Evolutionary conservation across 2,113 vertebrate species (phyloP), one percentile per base, ranked within the genome.

Genomic region (Patagioenas fasciata): DNA sequence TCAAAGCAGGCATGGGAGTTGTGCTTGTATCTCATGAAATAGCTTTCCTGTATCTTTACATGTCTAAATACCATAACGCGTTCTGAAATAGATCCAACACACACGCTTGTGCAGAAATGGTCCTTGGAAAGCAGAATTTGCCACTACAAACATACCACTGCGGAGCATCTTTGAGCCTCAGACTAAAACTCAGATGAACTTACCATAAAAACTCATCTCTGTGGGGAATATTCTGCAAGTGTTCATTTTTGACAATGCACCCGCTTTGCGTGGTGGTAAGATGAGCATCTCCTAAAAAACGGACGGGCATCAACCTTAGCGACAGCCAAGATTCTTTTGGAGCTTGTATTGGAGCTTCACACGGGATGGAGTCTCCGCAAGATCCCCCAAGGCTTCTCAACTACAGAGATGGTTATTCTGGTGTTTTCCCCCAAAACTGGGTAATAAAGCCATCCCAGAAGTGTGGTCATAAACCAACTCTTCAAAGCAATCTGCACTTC

Each of bases 401-500:
- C 38, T 65, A 81, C 54, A 64, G 20, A 84, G 71, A 48, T 66
- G 29, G 58, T 57, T 71, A 40, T 69, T 56, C 53, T n/a, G 34
- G 26, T 51, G 53, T 50, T 42, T 36, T 60, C 42, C 24, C 65
- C 56, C 36, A 38, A 44, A 88, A 82, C 47, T 7, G 66, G 83
- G 79, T 38, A 79, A 40, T 13, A 44, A 91, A 83, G 21, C 47
- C 10, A 28, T 79, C 80, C 77, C 85, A 64, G 38, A 75, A 69
- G 84, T 20, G 70, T 23, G 74, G 72, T 50, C 93, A 84, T 66
- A 94, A 88, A 93, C 74, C 77, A 70, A 66, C 64, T 86, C 84
- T 44, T 89, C 13, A 25, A 71, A 94, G 80, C 87, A 84, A 65
- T 86, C 80, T 80, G 64, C 62, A 54, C 88, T 96, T 93, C 93